Conservation (phyloP, 2,888 invertebrate genomes). For the Drosophila austrosaltans region DNA sequence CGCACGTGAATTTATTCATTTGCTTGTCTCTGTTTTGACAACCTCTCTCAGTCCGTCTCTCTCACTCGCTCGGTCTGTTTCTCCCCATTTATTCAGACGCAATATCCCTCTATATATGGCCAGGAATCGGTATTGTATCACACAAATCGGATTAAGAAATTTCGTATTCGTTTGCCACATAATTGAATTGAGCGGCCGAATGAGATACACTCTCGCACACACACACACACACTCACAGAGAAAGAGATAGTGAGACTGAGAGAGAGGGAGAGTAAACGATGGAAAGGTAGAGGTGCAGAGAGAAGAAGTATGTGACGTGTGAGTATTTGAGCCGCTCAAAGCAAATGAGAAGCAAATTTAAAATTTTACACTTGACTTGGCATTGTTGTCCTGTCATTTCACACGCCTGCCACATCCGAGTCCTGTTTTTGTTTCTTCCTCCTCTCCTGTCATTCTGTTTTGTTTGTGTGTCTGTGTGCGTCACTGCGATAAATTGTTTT, state of each 20-base stretch:
- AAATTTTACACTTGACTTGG: slow-evolving; percentile 84
- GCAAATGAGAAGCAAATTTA: slow-evolving; percentile 84
- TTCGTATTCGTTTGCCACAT: slow-evolving; percentile 82
- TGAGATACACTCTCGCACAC: slow-evolving; percentile 45
- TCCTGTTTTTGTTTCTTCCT: slow-evolving; percentile 8
- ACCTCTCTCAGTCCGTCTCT: slow-evolving; percentile 40
- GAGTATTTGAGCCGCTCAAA: slow-evolving; percentile 66
- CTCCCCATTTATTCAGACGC: slow-evolving; percentile 32
- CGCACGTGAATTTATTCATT: slow-evolving; percentile 76
- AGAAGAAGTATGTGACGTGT: slow-evolving; percentile 38
- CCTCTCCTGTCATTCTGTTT: slow-evolving; percentile 21
- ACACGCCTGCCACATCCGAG: slow-evolving; percentile 58
- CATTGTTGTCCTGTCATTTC: slow-evolving; percentile 81
- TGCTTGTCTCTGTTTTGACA: slow-evolving; percentile 76
- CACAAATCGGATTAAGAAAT: slow-evolving; percentile 83
- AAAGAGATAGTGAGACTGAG: slow-evolving; percentile 31
- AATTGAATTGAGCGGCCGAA: slow-evolving; percentile 79
- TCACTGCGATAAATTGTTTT: slow-evolving; percentile 63
- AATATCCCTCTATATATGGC: slow-evolving; percentile 24
- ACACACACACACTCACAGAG: slow-evolving; percentile 42
- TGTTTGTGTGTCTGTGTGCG: slow-evolving; percentile 53
- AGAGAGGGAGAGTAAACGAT: slow-evolving; percentile 45
- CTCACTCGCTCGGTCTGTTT: slow-evolving; percentile 27
- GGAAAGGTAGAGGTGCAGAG: background rate
- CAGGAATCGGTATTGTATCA: slow-evolving; percentile 67